Conservation (phyloP, 2,888 invertebrate species). For the Arenicola marina region DNA sequence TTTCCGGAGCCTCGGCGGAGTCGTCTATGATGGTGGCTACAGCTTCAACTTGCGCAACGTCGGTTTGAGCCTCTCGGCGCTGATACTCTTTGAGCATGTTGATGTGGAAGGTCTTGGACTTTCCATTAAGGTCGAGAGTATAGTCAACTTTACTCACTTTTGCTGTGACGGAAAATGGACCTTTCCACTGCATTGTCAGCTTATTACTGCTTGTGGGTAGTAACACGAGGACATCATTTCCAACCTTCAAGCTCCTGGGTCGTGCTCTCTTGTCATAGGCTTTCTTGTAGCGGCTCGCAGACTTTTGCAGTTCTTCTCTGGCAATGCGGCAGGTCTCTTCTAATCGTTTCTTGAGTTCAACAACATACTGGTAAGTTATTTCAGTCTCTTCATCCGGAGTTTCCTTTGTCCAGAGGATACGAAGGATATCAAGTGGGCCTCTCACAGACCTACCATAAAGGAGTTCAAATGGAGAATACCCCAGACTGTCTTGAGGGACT, state of each 20-base stretch:
- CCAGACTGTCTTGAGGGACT: slow-evolving; percentile 26
- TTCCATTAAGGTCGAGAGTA: background rate
- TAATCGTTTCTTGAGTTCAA: background rate
- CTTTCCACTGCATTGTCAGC: slow-evolving; percentile 1
- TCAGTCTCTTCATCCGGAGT: background rate
- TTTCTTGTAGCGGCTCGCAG: background rate
- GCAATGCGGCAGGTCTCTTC: background rate
- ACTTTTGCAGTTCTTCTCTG: background rate
- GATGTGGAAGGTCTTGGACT: background rate
- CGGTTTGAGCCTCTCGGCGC: background rate
- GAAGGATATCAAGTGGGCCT: slow-evolving; percentile 33
- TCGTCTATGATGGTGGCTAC: background rate
- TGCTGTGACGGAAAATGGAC: background rate
- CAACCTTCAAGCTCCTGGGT: background rate
- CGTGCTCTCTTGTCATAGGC: slow-evolving; percentile 4
- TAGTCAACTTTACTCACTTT: background rate
- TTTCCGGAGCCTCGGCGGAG: no score
- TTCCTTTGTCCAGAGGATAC: slow-evolving; percentile 22
- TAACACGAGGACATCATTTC: background rate
- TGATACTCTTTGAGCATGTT: slow-evolving; percentile 9
- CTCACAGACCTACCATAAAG: slow-evolving; percentile 33
- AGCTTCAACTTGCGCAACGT: background rate
- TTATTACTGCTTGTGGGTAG: background rate
- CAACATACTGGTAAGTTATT: background rate
- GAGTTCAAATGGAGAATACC: slow-evolving; percentile 32